A percentile compares a stretch with the other conserved stretches of the same genome.
Evolutionary conservation across 2,888 invertebrate species (phyloP).

Genomic region (Leucania comma): DNA sequence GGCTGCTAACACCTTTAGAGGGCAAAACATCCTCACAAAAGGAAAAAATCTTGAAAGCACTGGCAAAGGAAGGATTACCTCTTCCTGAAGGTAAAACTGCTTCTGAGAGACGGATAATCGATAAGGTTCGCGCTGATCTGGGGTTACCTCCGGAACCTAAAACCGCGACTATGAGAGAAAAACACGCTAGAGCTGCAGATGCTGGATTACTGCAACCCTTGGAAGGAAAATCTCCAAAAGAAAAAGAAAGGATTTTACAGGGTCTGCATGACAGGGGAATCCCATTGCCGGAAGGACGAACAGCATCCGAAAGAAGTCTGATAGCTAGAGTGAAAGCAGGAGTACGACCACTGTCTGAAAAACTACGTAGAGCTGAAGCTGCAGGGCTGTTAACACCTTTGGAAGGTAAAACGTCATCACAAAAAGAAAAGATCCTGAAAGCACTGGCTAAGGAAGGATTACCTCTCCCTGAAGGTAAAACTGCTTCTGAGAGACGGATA

Average conservation of each 20-base stretch:
- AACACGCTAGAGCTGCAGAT: neutral
- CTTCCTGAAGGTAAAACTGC: neutral
- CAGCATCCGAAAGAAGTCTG: neutral
- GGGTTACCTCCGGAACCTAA: constrained; percentile 4
- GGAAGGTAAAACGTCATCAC: neutral
- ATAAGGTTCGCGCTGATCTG: neutral
- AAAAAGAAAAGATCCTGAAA: neutral
- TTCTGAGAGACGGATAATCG: neutral
- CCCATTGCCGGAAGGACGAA: neutral
- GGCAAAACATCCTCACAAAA: neutral
- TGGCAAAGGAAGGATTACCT: constrained; percentile 2
- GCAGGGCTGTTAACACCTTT: constrained; percentile 1
- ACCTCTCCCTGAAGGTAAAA: no score
- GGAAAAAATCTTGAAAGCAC: neutral
- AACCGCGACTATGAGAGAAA: neutral
- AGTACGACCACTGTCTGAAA: neutral
- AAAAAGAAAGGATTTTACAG: constrained; percentile 3
- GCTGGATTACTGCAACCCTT: neutral
- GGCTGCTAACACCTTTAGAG: neutral
- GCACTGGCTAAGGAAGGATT: no score
- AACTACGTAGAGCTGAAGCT: neutral
- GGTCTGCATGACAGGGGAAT: constrained; percentile 4
- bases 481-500: no score
- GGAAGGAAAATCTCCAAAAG: neutral
- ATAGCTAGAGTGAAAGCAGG: neutral